Evolutionary conservation across 2,113 vertebrate species (phyloP).

Genomic region (Saccopteryx leptura): DNA sequence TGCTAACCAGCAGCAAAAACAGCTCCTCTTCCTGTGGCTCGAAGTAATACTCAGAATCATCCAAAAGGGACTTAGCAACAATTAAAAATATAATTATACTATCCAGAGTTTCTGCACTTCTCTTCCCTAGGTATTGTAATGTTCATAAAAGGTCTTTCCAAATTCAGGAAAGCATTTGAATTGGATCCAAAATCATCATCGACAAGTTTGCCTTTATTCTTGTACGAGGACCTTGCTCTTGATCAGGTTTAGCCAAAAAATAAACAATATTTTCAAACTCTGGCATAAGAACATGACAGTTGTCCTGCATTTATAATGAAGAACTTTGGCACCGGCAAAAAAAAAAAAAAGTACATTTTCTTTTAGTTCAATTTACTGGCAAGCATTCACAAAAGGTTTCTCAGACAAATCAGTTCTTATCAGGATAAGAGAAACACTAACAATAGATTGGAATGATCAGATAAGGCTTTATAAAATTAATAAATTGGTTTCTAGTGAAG

Average conservation of each 20-base stretch:
- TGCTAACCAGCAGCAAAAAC: background rate
- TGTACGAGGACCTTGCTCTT: background rate
- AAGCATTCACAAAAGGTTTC: slow-evolving; percentile 70
- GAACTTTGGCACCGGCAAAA: slow-evolving; percentile 57
- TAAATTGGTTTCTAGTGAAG: background rate
- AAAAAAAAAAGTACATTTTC: slow-evolving; percentile 45
- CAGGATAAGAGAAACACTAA: slow-evolving; percentile 59
- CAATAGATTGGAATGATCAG: slow-evolving; percentile 52
- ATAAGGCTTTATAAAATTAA: background rate
- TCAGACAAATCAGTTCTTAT: slow-evolving; percentile 65
- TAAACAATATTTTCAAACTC: slow-evolving; percentile 56
- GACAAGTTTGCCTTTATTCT: background rate
- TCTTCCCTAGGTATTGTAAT: background rate
- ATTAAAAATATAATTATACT: background rate
- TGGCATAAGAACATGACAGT: slow-evolving; percentile 60
- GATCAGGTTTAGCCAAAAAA: background rate
- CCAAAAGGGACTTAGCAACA: background rate
- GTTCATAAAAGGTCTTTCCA: slow-evolving; percentile 16
- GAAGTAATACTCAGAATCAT: slow-evolving; percentile 10
- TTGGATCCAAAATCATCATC: background rate
- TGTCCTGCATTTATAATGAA: slow-evolving; percentile 16
- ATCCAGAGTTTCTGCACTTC: background rate
- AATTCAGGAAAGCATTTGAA: background rate
- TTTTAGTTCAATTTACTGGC: slow-evolving; percentile 70
- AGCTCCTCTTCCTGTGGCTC: background rate